Conservation (phyloP, 1,140 invertebrate genomes). For the Heliconius melpomene region DNA sequence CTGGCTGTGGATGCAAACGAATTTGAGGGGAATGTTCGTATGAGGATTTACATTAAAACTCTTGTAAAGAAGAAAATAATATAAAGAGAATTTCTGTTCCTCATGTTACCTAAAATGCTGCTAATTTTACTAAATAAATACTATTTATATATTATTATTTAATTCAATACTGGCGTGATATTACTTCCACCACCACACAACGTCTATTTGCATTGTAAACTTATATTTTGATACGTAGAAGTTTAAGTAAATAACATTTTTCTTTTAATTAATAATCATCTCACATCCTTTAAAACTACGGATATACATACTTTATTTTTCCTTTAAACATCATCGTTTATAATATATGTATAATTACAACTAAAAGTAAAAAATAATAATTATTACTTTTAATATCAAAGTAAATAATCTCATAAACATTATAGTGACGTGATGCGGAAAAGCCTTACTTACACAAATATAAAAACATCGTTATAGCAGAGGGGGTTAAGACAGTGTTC, state of each 20-base stretch:
- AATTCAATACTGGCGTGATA: too few species aligned
- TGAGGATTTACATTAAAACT: too few species aligned
- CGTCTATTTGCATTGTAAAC: too few species aligned
- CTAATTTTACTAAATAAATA: too few species aligned
- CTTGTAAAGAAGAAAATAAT: too few species aligned
- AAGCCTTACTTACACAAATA: constrained; percentile 32
- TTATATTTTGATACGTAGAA: not conserved
- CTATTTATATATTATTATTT: too few species aligned
- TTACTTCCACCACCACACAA: too few species aligned
- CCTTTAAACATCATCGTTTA: not conserved
- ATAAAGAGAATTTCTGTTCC: too few species aligned
- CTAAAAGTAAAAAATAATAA: not conserved
- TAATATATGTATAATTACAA: not conserved
- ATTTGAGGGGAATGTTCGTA: too few species aligned
- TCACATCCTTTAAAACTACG: not conserved
- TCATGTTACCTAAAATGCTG: too few species aligned
- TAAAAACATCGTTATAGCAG: not conserved
- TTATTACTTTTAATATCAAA: not conserved
- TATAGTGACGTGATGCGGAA: constrained; percentile 22
- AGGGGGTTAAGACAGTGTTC: too few species aligned
- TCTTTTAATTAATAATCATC: not conserved
- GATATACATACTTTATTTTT: constrained; percentile 5
- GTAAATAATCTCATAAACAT: not conserved
- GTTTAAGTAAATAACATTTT: not conserved
- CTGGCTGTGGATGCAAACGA: too few species aligned